phyloP scores from a whole-genome alignment of 1,140 invertebrate genomes.

The Papilio polytes region DNA sequence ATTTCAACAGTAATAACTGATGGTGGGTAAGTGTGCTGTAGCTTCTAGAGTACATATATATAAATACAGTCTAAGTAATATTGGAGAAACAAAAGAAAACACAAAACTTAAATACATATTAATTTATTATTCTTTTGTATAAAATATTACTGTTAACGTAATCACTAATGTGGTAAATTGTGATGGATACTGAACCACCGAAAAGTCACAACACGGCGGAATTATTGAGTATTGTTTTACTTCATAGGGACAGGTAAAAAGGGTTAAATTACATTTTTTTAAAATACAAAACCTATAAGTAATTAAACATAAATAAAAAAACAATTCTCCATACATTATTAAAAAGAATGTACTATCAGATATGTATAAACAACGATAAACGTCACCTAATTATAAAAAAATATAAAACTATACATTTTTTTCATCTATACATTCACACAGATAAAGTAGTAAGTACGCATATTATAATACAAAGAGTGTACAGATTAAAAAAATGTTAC shows the following conservation, averaged over 20 bases:
- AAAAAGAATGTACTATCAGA: constrained; percentile 41
- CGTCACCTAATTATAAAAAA: constrained; percentile 42
- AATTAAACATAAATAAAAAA: constrained; percentile 44
- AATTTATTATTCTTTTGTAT: constrained; percentile 68
- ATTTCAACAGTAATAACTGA: no score
- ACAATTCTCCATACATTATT: constrained; percentile 36
- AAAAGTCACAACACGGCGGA: constrained; percentile 46
- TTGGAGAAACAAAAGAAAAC: background rate
- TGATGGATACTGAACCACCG: constrained; percentile 72
- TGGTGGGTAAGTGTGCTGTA: no score
- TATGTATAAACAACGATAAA: constrained; percentile 46
- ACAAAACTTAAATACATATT: constrained; percentile 56
- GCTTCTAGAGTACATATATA: background rate
- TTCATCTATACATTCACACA: constrained; percentile 58
- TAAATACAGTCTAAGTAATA: no score
- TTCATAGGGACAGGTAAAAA: constrained; percentile 39
- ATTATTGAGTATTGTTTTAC: constrained; percentile 61
- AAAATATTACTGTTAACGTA: constrained; percentile 71
- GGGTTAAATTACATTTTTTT: constrained; percentile 39
- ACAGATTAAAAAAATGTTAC: constrained; percentile 41
- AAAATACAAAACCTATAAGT: constrained; percentile 34
- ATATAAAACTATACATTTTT: constrained; percentile 65
- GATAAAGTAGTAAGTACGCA: constrained; percentile 63
- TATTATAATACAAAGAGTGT: constrained; percentile 70
- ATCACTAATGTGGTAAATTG: constrained; percentile 76